Evolutionary conservation across 2,797 vertebrate genomes (phyloP).

Genomic region (Australoheros facetus): DNA sequence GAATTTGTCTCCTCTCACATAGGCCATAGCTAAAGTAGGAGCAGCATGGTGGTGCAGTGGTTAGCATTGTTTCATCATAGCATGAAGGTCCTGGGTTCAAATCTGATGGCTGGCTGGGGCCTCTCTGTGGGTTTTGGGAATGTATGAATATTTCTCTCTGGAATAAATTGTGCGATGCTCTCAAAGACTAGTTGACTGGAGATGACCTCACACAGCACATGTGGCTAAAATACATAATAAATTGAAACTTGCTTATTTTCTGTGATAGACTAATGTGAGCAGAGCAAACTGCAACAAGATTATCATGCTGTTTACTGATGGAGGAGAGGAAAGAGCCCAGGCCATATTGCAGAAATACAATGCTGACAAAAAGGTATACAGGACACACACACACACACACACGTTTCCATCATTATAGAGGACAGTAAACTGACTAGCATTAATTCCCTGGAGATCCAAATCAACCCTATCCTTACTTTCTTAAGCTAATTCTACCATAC

Average conservation of each 20-base stretch:
- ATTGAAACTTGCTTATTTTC: conserved; percentile 6
- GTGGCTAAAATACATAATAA: not conserved
- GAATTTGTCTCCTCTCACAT: not conserved
- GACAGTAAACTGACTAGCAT: not conserved
- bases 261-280: conserved; percentile 86
- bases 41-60: not conserved
- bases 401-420: not conserved
- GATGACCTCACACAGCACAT: not conserved
- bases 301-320: conserved; percentile 99
- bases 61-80: not conserved
- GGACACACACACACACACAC: not conserved
- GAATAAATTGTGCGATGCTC: too few species aligned
- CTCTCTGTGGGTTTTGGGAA: not conserved
- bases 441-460: not conserved
- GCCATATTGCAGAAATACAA: conserved; percentile 94
- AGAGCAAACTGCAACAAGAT: conserved; percentile 99
- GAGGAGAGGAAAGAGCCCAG: conserved; percentile 95
- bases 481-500: not conserved
- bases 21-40: too few species aligned
- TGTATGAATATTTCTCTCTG: not conserved
- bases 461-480: not conserved
- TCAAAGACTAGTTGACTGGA: not conserved
- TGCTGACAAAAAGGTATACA: conserved; percentile 89
- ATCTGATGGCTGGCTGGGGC: not conserved
- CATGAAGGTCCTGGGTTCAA: not conserved